Percentiles rank a stretch among this genome's conserved stretches.
phyloP scores from a whole-genome alignment of 2,888 invertebrate genomes.

The Folsomia candida region DNA sequence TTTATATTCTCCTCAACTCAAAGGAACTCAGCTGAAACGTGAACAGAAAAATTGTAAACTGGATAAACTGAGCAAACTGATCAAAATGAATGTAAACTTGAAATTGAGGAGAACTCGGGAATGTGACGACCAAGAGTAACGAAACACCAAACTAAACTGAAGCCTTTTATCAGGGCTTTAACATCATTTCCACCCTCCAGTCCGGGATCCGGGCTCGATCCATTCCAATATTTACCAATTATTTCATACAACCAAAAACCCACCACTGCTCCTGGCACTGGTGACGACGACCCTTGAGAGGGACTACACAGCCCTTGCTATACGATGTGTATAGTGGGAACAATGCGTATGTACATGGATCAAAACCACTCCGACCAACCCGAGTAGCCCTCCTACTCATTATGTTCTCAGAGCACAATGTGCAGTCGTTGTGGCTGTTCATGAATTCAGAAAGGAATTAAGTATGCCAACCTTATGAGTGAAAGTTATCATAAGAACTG shows the following conservation, averaged over 20 bases:
- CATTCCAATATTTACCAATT: conserved; percentile 1
- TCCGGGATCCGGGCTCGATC: not conserved
- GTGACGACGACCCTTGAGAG: too few species aligned
- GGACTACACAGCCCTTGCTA: too few species aligned
- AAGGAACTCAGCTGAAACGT: not conserved
- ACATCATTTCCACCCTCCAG: not conserved
- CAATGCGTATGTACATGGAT: too few species aligned
- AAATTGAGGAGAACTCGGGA: not conserved
- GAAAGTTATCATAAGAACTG: too few species aligned
- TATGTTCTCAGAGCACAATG: too few species aligned
- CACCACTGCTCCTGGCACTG: too few species aligned
- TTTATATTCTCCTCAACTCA: not conserved
- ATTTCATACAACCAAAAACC: not conserved
- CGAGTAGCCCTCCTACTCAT: too few species aligned
- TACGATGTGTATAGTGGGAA: too few species aligned
- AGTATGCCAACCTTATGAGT: too few species aligned
- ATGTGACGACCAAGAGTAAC: conserved; percentile 32
- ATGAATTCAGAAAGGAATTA: too few species aligned
- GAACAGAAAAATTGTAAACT: not conserved
- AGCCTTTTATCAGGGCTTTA: conserved; percentile 2
- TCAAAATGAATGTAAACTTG: not conserved
- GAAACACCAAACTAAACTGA: conserved; percentile 49
- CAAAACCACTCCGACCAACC: too few species aligned
- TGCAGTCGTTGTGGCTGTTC: too few species aligned
- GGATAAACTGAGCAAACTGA: not conserved